Conservation (phyloP, 2,797 vertebrate species). For the Ptychadena robeensis region DNA sequence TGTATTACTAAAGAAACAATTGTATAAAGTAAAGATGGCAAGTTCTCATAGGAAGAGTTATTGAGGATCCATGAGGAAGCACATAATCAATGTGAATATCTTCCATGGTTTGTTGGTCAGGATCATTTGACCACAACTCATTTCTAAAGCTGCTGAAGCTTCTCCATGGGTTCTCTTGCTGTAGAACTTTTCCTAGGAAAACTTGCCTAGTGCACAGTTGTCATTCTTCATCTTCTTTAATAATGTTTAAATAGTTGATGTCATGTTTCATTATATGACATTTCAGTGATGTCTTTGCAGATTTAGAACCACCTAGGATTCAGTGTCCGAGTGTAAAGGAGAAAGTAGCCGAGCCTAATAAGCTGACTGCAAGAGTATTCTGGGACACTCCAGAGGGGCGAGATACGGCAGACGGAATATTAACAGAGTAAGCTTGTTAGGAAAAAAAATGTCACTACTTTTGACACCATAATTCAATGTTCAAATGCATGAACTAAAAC, state of each 20-base stretch:
- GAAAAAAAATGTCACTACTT: background rate
- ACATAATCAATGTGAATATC: too few species aligned
- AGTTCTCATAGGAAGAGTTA: too few species aligned
- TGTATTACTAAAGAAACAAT: background rate
- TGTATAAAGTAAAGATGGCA: too few species aligned
- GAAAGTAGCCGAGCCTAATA: conserved; percentile 91
- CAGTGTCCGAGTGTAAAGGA: conserved; percentile 94
- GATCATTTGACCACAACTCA: too few species aligned
- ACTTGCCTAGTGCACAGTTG: too few species aligned
- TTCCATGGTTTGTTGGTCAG: too few species aligned
- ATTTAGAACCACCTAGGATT: conserved; percentile 89
- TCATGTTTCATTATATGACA: background rate
- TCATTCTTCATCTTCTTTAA: background rate
- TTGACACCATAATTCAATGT: background rate
- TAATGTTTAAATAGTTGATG: background rate
- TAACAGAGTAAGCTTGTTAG: conserved; percentile 87
- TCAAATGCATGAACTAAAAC: too few species aligned
- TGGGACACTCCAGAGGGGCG: conserved; percentile 95
- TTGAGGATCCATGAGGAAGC: too few species aligned
- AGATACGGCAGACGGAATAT: conserved; percentile 94
- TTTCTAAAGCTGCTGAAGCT: too few species aligned
- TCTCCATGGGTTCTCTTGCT: too few species aligned
- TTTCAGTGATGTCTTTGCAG: conserved; percentile 70
- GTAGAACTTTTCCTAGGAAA: too few species aligned
- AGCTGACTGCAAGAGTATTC: conserved; percentile 87